Evolutionary conservation across 1,140 invertebrate species (phyloP).

Genomic region (Hirudo medicinalis): DNA sequence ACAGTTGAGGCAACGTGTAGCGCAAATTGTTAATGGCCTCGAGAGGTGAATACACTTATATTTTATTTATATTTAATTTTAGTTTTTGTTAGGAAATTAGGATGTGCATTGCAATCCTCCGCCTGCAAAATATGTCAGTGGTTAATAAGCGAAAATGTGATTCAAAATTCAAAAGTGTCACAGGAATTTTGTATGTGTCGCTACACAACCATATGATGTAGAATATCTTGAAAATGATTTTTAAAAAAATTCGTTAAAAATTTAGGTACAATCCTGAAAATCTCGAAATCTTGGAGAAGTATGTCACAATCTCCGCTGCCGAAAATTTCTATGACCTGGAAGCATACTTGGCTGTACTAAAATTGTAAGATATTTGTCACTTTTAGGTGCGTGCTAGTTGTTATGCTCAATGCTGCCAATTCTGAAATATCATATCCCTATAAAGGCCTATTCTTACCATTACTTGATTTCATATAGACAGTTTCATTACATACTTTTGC

Average conservation of each 20-base stretch:
- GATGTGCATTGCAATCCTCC: too few relatives aligned
- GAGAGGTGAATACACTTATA: background rate
- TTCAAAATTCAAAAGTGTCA: too few relatives aligned
- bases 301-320: constrained; percentile 77
- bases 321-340: constrained; percentile 92
- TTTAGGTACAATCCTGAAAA: constrained; percentile 81
- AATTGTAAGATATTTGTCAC: constrained; percentile 39
- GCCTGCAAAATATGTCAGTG: too few relatives aligned
- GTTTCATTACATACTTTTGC: background rate
- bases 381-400: constrained; percentile 1
- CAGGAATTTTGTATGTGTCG: too few relatives aligned
- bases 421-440: too few relatives aligned
- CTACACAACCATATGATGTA: too few relatives aligned
- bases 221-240: too few relatives aligned
- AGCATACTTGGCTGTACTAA: constrained; percentile 75
- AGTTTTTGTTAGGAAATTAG: too few relatives aligned
- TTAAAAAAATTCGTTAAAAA: background rate
- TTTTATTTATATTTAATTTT: too few relatives aligned
- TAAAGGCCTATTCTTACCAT: too few relatives aligned
- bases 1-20: background rate
- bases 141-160: too few relatives aligned
- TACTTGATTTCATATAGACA: too few relatives aligned
- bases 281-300: constrained; percentile 69
- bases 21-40: background rate
- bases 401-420: background rate